Base-by-base conservation (phyloP, 2,888 invertebrate species). In the Neoaliturus tenellus region DNA sequence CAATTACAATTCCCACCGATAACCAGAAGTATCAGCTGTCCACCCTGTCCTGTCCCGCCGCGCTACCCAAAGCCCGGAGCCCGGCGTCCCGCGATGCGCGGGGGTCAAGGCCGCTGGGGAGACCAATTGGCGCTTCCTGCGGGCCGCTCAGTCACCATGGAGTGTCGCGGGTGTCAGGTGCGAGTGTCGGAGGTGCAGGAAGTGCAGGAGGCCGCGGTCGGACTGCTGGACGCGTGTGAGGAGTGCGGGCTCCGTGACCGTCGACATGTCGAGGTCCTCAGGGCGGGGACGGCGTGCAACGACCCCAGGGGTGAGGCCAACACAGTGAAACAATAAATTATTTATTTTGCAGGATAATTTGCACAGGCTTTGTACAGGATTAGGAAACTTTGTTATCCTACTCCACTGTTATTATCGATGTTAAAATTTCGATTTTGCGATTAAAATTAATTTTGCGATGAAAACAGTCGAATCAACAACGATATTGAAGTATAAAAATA, bases 121-220 rank as follows among this genome's bases (percentile, higher is more conserved):
- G 62, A 8, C 62, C 14, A 62, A 62, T 62, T 62, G 62, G 28
- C 62, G 25, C 62, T 62, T 62, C 62, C 62, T 62, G 62, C 62
- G 62, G 5, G 12, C 3, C 62, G 28, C 28, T 31, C 62, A 62
- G 62, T 62, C 4, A 31, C 62, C 31, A 31, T 31, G 62, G 62
- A 62, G 28, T 28, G 31, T 23, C 31, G 28, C 31, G 62, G 62
- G 62, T 62, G 62, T 62, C 28, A 3, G 28, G 62, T 28, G 62
- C 31, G 62, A 14, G 62, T 58, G 58, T n/a, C 55, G 55, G 55
- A 20, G 55, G 55, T 55, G 55, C 55, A 23, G 23, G 62, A 62
- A 62, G 62, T 62, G 58, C 58, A 25, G 58, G 58, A 58, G 17
- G 58, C 25, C 23, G 58, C 4, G 20, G 62, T 62, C 28, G 62